Percentiles rank a stretch among this genome's conserved stretches.
Conservation (phyloP, 2,888 invertebrate genomes). For the Melitaea athalia region DNA sequence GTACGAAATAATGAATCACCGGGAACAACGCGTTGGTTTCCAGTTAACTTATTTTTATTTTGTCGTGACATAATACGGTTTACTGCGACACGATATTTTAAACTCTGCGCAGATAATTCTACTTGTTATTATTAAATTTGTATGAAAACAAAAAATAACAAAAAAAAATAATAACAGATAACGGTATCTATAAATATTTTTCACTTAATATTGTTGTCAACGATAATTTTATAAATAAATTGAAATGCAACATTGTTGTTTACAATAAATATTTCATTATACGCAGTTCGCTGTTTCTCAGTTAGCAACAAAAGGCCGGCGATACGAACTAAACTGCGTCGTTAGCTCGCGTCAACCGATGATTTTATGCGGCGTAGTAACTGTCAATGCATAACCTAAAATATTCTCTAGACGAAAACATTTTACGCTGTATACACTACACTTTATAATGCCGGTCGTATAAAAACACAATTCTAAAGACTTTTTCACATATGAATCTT, state of each 20-base stretch:
- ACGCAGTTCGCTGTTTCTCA: constrained; percentile 67
- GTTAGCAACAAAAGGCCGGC: constrained; percentile 76
- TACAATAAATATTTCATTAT: constrained; percentile 46
- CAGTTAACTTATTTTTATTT: constrained; percentile 7
- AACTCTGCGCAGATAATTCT: background rate
- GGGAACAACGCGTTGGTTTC: constrained; percentile 9
- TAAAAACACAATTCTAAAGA: constrained; percentile 35
- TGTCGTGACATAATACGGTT: background rate
- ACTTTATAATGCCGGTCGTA: constrained; percentile 26
- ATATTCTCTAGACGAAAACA: constrained; percentile 37
- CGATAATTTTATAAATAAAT: constrained; percentile 17
- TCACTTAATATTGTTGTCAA: background rate
- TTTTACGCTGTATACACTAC: constrained; percentile 26
- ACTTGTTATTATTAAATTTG: background rate
- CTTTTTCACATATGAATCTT: constrained; percentile 55
- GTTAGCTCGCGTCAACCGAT: constrained; percentile 55
- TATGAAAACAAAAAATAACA: background rate
- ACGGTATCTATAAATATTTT: constrained; percentile 3
- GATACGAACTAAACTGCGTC: constrained; percentile 68
- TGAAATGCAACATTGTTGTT: constrained; percentile 47
- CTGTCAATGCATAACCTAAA: constrained; percentile 66
- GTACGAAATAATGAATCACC: constrained; percentile 3
- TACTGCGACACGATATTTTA: background rate
- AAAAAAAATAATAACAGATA: background rate
- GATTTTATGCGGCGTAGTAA: constrained; percentile 71